Conservation (phyloP, 2,888 invertebrate species). For the Dasysyrphus tricinctus region DNA sequence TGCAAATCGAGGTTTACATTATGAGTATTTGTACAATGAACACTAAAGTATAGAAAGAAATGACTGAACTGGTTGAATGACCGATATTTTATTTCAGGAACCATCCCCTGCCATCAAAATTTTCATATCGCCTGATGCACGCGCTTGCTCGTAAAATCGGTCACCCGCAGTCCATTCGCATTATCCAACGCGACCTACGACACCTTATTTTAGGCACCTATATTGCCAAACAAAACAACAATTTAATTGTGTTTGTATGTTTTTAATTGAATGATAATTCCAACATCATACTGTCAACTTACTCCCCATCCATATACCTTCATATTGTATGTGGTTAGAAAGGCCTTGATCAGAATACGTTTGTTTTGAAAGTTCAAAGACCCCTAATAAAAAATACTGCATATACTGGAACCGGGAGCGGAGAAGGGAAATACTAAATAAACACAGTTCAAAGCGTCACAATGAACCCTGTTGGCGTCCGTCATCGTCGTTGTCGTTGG, state of each 20-base stretch:
- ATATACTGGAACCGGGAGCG: background rate
- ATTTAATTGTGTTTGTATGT: slow-evolving; percentile 14
- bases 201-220: slow-evolving; percentile 65
- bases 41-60: background rate
- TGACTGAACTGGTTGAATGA: slow-evolving; percentile 43
- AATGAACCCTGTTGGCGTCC: slow-evolving; percentile 34
- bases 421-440: background rate
- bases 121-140: slow-evolving; percentile 32
- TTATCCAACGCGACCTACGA: slow-evolving; percentile 74
- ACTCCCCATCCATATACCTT: slow-evolving; percentile 12
- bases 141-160: slow-evolving; percentile 47
- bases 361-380: slow-evolving; percentile 66
- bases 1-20: background rate
- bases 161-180: slow-evolving; percentile 42
- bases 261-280: slow-evolving; percentile 1
- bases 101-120: slow-evolving; percentile 11
- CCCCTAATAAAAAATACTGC: slow-evolving; percentile 1
- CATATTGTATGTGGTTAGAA: slow-evolving; percentile 32
- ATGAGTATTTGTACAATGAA: background rate
- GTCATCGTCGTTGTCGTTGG: background rate
- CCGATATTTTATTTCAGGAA: slow-evolving; percentile 44
- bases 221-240: slow-evolving; percentile 6
- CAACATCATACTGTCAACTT: background rate
- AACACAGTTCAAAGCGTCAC: slow-evolving; percentile 42
- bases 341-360: slow-evolving; percentile 60